phyloP scores from a whole-genome alignment of 2,888 invertebrate species.

The Hoplodrina ambigua region DNA sequence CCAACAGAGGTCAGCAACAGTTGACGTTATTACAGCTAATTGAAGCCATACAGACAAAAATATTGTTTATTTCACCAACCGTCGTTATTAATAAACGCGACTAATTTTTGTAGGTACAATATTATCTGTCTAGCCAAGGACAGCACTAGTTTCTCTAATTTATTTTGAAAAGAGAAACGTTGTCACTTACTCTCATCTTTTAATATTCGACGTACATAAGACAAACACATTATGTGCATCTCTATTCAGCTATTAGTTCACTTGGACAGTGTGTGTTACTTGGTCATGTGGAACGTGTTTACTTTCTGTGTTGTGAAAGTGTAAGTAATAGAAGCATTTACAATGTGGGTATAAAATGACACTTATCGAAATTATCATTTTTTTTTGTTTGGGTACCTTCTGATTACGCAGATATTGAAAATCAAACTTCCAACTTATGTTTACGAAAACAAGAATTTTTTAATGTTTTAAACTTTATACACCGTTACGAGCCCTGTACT shows the following conservation, averaged over 20 bases:
- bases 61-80: too few relatives aligned
- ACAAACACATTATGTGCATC: not conserved
- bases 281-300: slow-evolving; percentile 19
- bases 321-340: slow-evolving; percentile 22
- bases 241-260: slow-evolving; percentile 15
- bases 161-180: not conserved
- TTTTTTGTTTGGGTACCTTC: too few relatives aligned
- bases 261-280: slow-evolving; percentile 16
- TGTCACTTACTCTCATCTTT: not conserved
- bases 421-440: too few relatives aligned
- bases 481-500: too few relatives aligned
- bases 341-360: too few relatives aligned
- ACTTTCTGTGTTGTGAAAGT: not conserved
- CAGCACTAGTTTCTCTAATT: not conserved
- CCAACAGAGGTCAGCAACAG: not conserved
- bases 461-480: too few relatives aligned
- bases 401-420: too few relatives aligned
- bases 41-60: slow-evolving; percentile 11
- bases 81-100: not conserved
- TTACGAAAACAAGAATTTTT: too few relatives aligned
- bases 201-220: slow-evolving; percentile 10
- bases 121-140: not conserved
- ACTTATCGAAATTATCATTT: too few relatives aligned
- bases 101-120: not conserved
- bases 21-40: not conserved